These are phyloP conservation scores for Liparis tanakae DNA, from an alignment of 2,797 vertebrate genomes.

Conservation along the genomic window DNA sequence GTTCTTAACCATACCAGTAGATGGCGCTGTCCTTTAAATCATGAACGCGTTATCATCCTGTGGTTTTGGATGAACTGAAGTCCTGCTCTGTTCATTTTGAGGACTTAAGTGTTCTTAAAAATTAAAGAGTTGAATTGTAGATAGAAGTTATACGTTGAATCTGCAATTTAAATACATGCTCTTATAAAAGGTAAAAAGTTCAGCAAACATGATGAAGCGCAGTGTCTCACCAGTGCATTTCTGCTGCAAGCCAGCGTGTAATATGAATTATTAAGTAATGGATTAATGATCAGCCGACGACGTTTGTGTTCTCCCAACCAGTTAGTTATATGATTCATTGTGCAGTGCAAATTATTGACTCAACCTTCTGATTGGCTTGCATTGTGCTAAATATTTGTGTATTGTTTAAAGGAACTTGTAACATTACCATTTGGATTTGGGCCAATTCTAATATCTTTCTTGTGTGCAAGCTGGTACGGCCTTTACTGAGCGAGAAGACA, in stretches of 20 bases:
- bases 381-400: not conserved
- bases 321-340: not conserved
- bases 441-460: not conserved
- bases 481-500: not conserved
- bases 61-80: not conserved
- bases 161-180: not conserved
- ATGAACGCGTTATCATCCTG: not conserved
- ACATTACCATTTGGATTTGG: not conserved
- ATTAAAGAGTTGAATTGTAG: not conserved
- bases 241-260: not conserved
- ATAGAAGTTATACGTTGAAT: not conserved
- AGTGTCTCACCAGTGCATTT: not conserved
- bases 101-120: not conserved
- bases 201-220: not conserved
- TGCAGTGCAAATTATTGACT: not conserved
- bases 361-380: not conserved
- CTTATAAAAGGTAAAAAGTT: not conserved
- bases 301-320: not conserved
- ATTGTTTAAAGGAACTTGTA: not conserved
- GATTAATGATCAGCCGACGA: not conserved
- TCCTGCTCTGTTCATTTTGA: not conserved
- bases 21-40: conserved; percentile 41
- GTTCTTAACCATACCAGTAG: conserved; percentile 46
- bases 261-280: not conserved
- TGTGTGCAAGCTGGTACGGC: not conserved